Evolutionary conservation across 37 sponge, comb jelly and placozoan species (phyloP), one percentile per base, ranked within the genome.

Genomic region (Haliclona indistincta): DNA sequence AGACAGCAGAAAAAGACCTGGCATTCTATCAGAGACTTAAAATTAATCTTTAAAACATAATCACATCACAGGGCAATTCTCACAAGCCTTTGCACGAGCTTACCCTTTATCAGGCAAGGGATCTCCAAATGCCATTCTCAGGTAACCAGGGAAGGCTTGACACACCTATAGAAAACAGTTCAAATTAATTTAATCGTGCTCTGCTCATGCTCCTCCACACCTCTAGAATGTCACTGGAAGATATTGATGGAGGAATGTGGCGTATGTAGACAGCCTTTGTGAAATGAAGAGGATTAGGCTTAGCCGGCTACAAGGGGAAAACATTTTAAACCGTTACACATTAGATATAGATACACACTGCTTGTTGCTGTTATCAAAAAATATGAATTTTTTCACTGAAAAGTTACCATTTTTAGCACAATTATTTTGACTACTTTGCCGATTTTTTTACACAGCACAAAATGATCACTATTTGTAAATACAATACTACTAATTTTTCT

Each of bases 101-200:
- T 45, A 95, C 94, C 80, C 86, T 74, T 73, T 82, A 3, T 96
- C 93, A 6, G 91, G 88, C 20, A 73, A 55, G 22, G 91, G 88
- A 5, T 93, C 97, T n/a, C 84, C 93, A 68, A 96, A 78, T 1
- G 91, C 91, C 7, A 93, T 71, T 25, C 97, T 67, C 22, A 96
- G 79, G 67, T 77, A 96, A 15, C 97, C 94, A 61, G 90, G 85
- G 35, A 93, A 67, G 20, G 68, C 79, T 7, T 69, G 81, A 47
- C 84, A 82, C n/a, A 85, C 80, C 86, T 92, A 54, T 5, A 76
- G 22, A 76, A 75, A n/a, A 4, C 26, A 69, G 66, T 8, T 51
- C 66, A 8, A 28, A 36, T 7, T 10, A 19, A 23, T 26, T 6
- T n/a, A 34, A 38, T 33, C 26, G 38, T 10, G 30, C 7, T 23